phyloP scores from a whole-genome alignment of 2,797 vertebrate genomes.

The Knipowitschia caucasica region DNA sequence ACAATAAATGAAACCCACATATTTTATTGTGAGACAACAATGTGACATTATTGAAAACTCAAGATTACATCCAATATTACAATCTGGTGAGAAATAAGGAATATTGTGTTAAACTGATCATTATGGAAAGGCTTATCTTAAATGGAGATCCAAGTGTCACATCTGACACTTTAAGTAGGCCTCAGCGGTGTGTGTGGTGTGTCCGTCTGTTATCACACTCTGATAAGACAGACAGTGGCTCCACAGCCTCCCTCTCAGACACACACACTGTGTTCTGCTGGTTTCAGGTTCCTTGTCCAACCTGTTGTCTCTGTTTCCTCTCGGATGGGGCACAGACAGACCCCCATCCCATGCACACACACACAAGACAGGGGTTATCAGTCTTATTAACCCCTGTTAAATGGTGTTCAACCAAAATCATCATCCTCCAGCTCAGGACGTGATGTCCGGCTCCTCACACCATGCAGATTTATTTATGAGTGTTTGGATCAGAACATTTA shows the following conservation, averaged over 20 bases:
- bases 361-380: background rate
- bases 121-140: background rate
- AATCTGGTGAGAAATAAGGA: background rate
- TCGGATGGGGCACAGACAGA: conserved; percentile 23
- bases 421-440: background rate
- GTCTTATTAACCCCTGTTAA: conserved; percentile 12
- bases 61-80: background rate
- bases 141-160: conserved; percentile 31
- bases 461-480: conserved; percentile 3
- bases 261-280: conserved; percentile 68
- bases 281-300: conserved; percentile 74
- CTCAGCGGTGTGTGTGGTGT: conserved; percentile 30
- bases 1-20: no score
- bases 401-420: conserved; percentile 11
- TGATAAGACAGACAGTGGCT: conserved; percentile 76
- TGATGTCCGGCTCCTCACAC: background rate
- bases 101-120: background rate
- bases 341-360: conserved; percentile 3
- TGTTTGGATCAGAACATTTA: conserved; percentile 27
- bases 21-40: no score
- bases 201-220: conserved; percentile 78
- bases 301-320: conserved; percentile 59
- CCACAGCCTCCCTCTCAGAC: conserved; percentile 69
- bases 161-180: conserved; percentile 44
- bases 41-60: no score